These are phyloP conservation scores for Pecten maximus DNA, from an alignment of 2,888 invertebrate genomes.

Conservation along the genomic window DNA sequence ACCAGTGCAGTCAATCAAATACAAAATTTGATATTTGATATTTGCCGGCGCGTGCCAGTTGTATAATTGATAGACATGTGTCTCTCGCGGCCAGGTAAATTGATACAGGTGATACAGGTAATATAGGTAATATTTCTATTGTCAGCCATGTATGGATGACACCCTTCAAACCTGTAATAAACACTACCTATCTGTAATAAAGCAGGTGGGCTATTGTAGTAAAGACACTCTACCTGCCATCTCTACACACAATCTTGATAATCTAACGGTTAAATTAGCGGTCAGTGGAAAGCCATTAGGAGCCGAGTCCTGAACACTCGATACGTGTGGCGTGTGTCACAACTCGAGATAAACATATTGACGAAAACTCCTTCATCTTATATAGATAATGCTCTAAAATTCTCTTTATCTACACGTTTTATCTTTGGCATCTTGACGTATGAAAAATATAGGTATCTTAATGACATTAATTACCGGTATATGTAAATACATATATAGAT, in stretches of 20 bases:
- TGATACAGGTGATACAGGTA: slow-evolving; percentile 35
- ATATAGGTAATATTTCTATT: slow-evolving; percentile 17
- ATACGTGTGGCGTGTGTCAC: slow-evolving; percentile 6
- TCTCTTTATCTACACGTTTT: not conserved
- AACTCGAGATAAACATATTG: not conserved
- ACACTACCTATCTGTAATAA: slow-evolving; percentile 10
- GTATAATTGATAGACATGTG: slow-evolving; percentile 5
- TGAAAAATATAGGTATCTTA: not conserved
- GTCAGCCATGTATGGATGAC: not conserved
- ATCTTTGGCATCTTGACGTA: not conserved
- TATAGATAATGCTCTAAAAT: not conserved
- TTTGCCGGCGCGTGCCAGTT: slow-evolving; percentile 2
- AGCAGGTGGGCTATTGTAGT: slow-evolving; percentile 17
- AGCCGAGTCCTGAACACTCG: not conserved
- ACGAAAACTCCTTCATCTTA: not conserved
- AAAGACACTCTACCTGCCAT: not conserved
- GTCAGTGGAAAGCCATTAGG: not conserved
- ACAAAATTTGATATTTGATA: slow-evolving; percentile 25
- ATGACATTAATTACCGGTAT: not conserved
- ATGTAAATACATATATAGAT: not conserved
- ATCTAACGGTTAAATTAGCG: slow-evolving; percentile 25
- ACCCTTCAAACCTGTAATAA: not conserved
- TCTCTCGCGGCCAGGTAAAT: not conserved
- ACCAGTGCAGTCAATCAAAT: not conserved
- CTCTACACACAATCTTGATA: not conserved